phyloP scores from a whole-genome alignment of 2,113 vertebrate genomes.

The Mionectes macconnelli region DNA sequence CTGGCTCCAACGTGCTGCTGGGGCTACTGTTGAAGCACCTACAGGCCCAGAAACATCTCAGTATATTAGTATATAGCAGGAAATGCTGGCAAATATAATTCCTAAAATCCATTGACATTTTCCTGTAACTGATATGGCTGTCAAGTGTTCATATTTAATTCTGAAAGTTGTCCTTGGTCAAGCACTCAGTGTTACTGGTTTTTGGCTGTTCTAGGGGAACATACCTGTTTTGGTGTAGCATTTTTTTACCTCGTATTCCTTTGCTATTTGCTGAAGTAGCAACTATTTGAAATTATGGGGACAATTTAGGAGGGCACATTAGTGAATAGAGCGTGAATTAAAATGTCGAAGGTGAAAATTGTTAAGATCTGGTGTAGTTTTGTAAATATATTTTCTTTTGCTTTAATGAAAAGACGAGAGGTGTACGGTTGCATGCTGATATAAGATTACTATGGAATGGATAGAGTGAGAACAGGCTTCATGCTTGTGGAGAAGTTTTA shows the following conservation, averaged over 20 bases:
- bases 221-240: fast-evolving
- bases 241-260: background rate
- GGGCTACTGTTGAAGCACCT: background rate
- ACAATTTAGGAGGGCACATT: background rate
- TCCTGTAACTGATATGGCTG: background rate
- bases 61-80: background rate
- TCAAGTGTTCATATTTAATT: background rate
- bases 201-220: background rate
- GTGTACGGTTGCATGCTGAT: background rate
- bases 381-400: background rate
- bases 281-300: background rate
- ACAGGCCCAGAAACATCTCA: background rate
- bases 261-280: background rate
- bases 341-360: background rate
- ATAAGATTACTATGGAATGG: background rate
- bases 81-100: background rate
- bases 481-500: background rate
- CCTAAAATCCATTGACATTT: fast-evolving
- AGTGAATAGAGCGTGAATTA: background rate
- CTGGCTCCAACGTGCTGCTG: background rate
- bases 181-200: fast-evolving
- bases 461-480: background rate
- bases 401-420: background rate
- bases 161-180: background rate
- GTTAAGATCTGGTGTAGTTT: background rate